Base-by-base conservation (phyloP, 2,888 invertebrate species). In the Steinernema scapterisci region DNA sequence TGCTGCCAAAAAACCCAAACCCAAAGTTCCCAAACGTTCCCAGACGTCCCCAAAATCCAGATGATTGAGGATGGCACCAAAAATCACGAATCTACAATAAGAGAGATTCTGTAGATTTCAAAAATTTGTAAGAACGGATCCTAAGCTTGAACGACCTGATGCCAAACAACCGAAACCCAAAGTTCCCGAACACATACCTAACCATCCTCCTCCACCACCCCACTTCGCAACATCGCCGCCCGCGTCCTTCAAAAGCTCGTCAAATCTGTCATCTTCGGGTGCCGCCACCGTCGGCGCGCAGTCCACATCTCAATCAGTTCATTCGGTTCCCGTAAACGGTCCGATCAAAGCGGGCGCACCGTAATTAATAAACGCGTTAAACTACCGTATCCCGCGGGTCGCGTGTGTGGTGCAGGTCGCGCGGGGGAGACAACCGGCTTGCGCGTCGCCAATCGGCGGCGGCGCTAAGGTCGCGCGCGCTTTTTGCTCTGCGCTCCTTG, bases 401-500 rank as follows among this genome's bases (percentile, higher is more conserved):
- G 38, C 54, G 54, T 25, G 16, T n/a, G n/a, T n/a, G n/a, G n/a
- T n/a, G n/a, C n/a, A n/a, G n/a, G n/a, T n/a, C n/a, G n/a, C n/a
- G n/a, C n/a, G n/a, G n/a, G n/a, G n/a, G n/a, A n/a, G n/a, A n/a
- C n/a, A n/a, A n/a, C n/a, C n/a, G n/a, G n/a, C n/a, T n/a, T n/a
- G n/a, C n/a, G n/a, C n/a, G 38, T 38, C 9, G 9, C 38, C 38
- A 38, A 38, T 38, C 63, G 3, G 16, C 16, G 21, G 38, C 16
- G 27, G 31, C 63, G 63, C 31, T 63, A 63, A 63, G 63, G 63
- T 63, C 63, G 63, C 63, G 63, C 63, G 63, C 63, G 31, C 63
- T 21, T 23, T 19, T 52, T 23, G 19, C 21, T 11, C 21, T 11
- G 21, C 38, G 38, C 52, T 21, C 21, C 23, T 52, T 52, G 19